Conservation (phyloP, 2,113 vertebrate genomes). For the Poecile atricapillus region DNA sequence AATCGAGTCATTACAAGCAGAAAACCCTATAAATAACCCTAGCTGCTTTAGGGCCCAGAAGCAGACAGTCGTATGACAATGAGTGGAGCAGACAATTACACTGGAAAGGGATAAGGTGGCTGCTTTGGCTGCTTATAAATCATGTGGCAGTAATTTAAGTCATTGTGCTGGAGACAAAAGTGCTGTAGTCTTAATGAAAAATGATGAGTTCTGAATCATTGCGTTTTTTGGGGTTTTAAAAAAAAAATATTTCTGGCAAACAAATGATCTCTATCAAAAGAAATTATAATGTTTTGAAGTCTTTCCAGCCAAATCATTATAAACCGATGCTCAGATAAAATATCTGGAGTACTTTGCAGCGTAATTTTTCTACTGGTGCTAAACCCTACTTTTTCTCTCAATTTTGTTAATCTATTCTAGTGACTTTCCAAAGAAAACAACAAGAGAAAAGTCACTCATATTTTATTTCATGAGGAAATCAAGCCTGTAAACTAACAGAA, state of each 20-base stretch:
- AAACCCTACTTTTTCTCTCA: neutral
- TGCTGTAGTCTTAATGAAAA: neutral
- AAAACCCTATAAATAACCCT: neutral
- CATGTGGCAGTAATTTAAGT: neutral
- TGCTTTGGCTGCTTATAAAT: neutral
- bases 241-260: neutral
- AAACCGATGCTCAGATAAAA: neutral
- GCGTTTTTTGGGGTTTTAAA: neutral
- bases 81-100: neutral
- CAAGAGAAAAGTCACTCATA: neutral
- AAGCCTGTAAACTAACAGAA: neutral
- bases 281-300: neutral
- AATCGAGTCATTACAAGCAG: neutral
- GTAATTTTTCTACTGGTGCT: neutral
- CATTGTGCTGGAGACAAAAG: neutral
- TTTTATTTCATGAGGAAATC: neutral
- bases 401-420: neutral
- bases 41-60: neutral
- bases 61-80: neutral
- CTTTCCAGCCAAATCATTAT: neutral
- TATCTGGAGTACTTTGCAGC: neutral
- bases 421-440: neutral
- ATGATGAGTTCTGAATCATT: neutral
- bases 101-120: neutral
- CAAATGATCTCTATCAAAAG: neutral